Base-by-base conservation (phyloP, 2,113 vertebrate genomes). In the Callorhinus ursinus region DNA sequence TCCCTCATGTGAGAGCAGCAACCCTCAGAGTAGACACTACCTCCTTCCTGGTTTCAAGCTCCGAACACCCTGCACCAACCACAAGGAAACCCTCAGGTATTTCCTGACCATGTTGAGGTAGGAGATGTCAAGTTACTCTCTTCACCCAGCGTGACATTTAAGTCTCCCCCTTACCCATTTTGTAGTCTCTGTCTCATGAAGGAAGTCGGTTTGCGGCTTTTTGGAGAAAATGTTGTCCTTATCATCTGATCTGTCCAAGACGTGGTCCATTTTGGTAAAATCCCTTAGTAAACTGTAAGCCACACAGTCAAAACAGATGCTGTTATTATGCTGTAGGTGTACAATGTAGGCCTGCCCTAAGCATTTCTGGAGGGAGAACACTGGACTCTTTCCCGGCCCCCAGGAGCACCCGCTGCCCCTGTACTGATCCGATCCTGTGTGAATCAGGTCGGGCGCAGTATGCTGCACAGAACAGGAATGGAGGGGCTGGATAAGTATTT, bases 221-320 rank as follows among this genome's bases (percentile, higher is more conserved):
- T 88, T 59, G 22, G 89, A 86, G 82, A 31, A 51, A 53, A 49
- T 2, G 12, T 8, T 19, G 1, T 92, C 82, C 14, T 94, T 71
- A 15, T 93, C 51, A 33, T 82, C 72, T 5, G 51, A 77, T 77
- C 46, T 79, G 39, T 93, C 89, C 18, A 77, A 72, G 87, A n/a
- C 33, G 46, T 31, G 36, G 22, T 97, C 72, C 87, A 59, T 77
- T 59, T 72, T 24, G 51, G 61, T 86, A 22, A 91, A 53, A 85
- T 96, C 59, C 59, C 86, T 96, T 74, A 69, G 86, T 53, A 85
- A 86, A 85, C 91, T 90, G 92, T 46, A 93, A 93, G 89, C 4
- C 69, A 95, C 55, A 94, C 16, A 49, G 67, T 87, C 7, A 46
- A 65, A 80, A 77, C 31, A 94, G 19, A 67, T 69, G 12, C 31